Percentiles rank a stretch among this genome's conserved stretches.
Evolutionary conservation across 2,888 invertebrate genomes (phyloP).

Genomic region (Thalpophila matura): DNA sequence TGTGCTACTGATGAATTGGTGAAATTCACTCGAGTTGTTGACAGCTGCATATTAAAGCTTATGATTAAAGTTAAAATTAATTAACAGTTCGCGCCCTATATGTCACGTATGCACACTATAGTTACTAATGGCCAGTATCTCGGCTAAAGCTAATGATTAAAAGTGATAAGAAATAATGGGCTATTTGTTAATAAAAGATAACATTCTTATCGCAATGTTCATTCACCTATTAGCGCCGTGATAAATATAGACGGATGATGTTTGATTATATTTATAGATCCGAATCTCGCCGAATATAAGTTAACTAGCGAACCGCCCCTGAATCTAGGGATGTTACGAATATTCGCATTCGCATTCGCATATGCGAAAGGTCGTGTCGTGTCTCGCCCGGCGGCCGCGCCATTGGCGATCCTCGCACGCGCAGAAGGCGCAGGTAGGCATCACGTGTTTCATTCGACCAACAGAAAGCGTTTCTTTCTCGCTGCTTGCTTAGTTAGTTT

Average conservation of each 20-base stretch:
- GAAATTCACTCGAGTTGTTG: slow-evolving; percentile 83
- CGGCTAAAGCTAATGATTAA: slow-evolving; percentile 74
- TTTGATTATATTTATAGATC: slow-evolving; percentile 4
- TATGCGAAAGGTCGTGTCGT: too few relatives aligned
- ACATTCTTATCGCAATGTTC: slow-evolving; percentile 71
- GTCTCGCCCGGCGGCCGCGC: too few relatives aligned
- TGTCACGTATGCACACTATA: slow-evolving; percentile 74
- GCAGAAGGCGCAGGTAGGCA: too few relatives aligned
- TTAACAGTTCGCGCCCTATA: slow-evolving; percentile 58
- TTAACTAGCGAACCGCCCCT: too few relatives aligned
- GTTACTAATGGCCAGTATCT: slow-evolving; percentile 71
- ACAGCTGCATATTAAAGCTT: slow-evolving; percentile 82
- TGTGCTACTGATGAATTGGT: slow-evolving; percentile 81
- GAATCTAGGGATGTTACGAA: too few relatives aligned
- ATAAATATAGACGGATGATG: slow-evolving; percentile 28
- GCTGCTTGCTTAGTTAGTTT: too few relatives aligned
- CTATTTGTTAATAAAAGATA: slow-evolving; percentile 78
- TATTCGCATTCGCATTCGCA: too few relatives aligned
- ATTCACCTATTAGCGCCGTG: slow-evolving; percentile 70
- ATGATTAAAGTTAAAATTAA: slow-evolving; percentile 44
- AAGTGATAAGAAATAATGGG: slow-evolving; percentile 78
- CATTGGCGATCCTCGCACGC: too few relatives aligned
- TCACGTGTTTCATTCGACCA: too few relatives aligned
- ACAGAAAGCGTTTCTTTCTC: too few relatives aligned
- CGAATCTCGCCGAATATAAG: not conserved